Base-by-base conservation (phyloP, 2,888 invertebrate genomes). In the Scaeva pyrastri region DNA sequence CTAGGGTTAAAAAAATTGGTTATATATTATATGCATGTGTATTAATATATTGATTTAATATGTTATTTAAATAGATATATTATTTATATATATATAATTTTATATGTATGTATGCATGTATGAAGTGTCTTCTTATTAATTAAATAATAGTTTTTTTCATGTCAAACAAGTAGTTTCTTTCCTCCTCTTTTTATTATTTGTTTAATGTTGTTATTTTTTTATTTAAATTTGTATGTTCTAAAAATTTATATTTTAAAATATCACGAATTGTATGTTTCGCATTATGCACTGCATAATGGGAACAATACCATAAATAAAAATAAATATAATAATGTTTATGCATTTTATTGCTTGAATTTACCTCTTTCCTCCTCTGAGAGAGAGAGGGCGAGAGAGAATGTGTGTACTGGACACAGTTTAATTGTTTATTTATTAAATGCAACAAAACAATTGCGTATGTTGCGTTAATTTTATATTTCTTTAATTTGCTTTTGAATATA, bases 231-330 rank as follows among this genome's bases (percentile, higher is more conserved):
- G 86, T 86, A 86, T 86, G 73, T 66, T 86, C 81, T 86, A 86
- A 86, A 86, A 86, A 82, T 78, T 86, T 86, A 81, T 86, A 86
- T 86, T 86, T 86, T 86, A 86, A 86, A 86, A 86, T 86, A 86
- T 86, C 86, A 86, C 86, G 86, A 86, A 86, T 86, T 86, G 86
- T 82, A 86, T 82, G 86, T 86, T 86, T 77, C 86, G 58, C 86
- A 82, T 52, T 86, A 86, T 86, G 86, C 86, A 86, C 71, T 82
- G 86, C 86, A 86, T 86, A 86, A 86, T 74, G 86, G 50, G 78
- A 86, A 86, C 82, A 86, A 78, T 86, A 86, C 86, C 74, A 86
- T 78, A 82, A 82, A 86, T 74, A 78, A 82, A 78, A 82, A 82
- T 81, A 86, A 86, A 77, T 81, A 81, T 77, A 77, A 86, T 86